phyloP scores from a whole-genome alignment of 2,888 invertebrate species.

The Cosmopolites sordidus region DNA sequence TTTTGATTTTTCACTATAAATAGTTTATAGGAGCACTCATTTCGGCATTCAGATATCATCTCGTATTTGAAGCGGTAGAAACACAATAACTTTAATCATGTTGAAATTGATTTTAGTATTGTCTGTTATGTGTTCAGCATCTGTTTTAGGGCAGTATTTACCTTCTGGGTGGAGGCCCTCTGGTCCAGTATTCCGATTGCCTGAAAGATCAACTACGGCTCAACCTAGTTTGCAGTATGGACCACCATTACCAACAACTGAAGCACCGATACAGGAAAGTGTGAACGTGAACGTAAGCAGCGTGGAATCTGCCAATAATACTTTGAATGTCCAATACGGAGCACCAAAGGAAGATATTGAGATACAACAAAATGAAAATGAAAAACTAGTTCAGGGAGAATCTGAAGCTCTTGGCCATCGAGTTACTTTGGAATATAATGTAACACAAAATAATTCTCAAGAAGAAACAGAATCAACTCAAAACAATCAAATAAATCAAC shows the following conservation, averaged over 20 bases:
- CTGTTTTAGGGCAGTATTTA: conserved; percentile 38
- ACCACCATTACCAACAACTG: conserved; percentile 33
- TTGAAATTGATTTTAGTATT: background rate
- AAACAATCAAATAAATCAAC: too few species aligned
- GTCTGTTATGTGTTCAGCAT: background rate
- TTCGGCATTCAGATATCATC: background rate
- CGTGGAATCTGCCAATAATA: too few species aligned
- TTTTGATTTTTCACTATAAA: conserved; percentile 11
- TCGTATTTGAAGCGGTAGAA: background rate
- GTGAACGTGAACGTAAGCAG: too few species aligned
- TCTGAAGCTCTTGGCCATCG: too few species aligned
- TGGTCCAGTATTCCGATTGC: conserved; percentile 44
- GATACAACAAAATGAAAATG: too few species aligned
- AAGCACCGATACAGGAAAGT: too few species aligned
- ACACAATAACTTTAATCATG: conserved; percentile 1
- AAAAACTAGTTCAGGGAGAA: too few species aligned
- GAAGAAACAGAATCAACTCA: too few species aligned
- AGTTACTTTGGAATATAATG: too few species aligned
- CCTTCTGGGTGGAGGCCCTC: conserved; percentile 44
- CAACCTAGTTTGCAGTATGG: conserved; percentile 4
- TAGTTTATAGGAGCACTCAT: background rate
- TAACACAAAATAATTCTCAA: too few species aligned
- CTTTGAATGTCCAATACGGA: too few species aligned
- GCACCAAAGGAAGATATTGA: too few species aligned
- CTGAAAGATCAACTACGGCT: conserved; percentile 30